A percentile compares a stretch with the other conserved stretches of the same genome.
These are phyloP conservation scores for Australoheros scitulus DNA, from an alignment of 2,113 vertebrate species.

Conservation along the genomic window DNA sequence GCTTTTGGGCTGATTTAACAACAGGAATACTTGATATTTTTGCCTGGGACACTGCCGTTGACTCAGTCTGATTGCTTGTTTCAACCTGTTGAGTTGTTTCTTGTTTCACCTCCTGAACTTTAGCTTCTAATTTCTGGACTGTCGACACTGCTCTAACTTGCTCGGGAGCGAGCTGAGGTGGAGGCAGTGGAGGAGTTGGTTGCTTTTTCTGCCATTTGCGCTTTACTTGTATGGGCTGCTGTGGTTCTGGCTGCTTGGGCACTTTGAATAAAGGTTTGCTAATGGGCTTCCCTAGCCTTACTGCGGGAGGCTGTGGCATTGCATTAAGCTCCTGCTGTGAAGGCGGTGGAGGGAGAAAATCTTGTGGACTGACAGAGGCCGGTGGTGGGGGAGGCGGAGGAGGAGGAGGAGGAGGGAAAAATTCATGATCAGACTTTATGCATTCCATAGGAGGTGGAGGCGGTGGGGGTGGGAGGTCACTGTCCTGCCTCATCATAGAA, in stretches of 20 bases:
- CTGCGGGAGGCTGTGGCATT: constrained; percentile 64
- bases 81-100: constrained; percentile 51
- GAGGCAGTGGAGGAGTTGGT: constrained; percentile 43
- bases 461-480: constrained; percentile 81
- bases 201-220: constrained; percentile 79
- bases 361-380: constrained; percentile 47
- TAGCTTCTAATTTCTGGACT: constrained; percentile 19
- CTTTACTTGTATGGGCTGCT: constrained; percentile 65
- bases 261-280: constrained; percentile 76
- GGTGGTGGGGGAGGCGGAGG: constrained; percentile 70
- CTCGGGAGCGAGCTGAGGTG: constrained; percentile 56
- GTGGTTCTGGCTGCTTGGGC: constrained; percentile 76
- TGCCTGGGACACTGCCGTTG: constrained; percentile 12
- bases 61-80: constrained; percentile 45
- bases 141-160: constrained; percentile 23
- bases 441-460: constrained; percentile 76
- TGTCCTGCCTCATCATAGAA: constrained; percentile 76
- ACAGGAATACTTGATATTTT: constrained; percentile 54
- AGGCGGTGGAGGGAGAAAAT: constrained; percentile 76
- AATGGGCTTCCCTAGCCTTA: constrained; percentile 61
- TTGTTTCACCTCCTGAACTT: constrained; percentile 56
- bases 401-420: constrained; percentile 63
- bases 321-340: constrained; percentile 78
- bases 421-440: constrained; percentile 76
- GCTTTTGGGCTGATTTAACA: constrained; percentile 39